Conservation (phyloP, 2,797 vertebrate genomes). For the Dromococcyx pavoninus region DNA sequence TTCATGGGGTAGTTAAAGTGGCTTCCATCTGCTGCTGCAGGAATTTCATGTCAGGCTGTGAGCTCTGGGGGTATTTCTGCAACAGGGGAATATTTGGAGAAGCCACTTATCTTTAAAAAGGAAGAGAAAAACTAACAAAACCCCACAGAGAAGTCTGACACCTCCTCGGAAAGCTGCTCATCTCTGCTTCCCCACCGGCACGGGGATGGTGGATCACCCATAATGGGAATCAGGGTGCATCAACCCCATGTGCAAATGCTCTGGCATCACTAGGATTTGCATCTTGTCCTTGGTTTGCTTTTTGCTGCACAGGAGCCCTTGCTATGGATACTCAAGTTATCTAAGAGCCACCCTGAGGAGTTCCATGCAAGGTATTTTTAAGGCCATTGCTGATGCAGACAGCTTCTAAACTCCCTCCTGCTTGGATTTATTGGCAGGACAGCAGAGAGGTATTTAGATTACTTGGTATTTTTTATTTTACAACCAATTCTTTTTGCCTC, state of each 20-base stretch:
- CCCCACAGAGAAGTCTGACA: not conserved
- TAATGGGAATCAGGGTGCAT: not conserved
- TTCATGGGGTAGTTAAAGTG: accelerated
- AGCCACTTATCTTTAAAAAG: not conserved
- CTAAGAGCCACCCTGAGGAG: not conserved
- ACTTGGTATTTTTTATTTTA: not conserved
- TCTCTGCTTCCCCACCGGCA: not conserved
- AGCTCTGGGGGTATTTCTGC: not conserved
- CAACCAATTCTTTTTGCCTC: not conserved
- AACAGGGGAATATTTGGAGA: not conserved
- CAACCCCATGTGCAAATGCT: not conserved
- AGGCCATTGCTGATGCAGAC: not conserved
- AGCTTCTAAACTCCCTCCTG: not conserved
- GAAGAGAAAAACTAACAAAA: not conserved
- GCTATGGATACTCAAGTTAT: not conserved
- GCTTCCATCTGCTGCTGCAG: not conserved
- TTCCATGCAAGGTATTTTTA: not conserved
- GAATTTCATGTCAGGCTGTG: not conserved
- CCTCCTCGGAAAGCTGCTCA: not conserved
- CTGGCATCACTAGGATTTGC: not conserved
- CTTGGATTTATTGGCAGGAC: not conserved
- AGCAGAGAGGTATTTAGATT: not conserved
- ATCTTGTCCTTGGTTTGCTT: not conserved
- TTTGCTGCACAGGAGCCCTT: not conserved
- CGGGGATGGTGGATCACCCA: not conserved